Evolutionary conservation across 2,888 invertebrate genomes (phyloP).

Genomic region (Blera fallax): DNA sequence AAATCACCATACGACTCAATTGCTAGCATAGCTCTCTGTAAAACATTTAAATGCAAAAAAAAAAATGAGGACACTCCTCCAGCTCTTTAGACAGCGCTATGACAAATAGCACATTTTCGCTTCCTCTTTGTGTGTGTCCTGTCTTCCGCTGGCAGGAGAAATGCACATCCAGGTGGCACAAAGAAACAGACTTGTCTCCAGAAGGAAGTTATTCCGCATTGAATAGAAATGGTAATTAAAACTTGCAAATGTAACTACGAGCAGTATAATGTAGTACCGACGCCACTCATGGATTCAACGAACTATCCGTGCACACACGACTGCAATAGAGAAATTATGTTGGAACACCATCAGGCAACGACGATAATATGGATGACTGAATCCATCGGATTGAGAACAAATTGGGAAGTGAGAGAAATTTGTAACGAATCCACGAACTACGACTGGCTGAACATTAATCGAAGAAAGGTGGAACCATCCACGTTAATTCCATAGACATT

Average conservation of each 20-base stretch:
- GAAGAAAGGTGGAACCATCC: conserved; percentile 2
- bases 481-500: conserved; percentile 35
- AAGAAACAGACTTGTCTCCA: conserved; percentile 12
- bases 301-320: background rate
- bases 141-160: background rate
- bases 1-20: background rate
- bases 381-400: conserved; percentile 21
- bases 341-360: background rate
- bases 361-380: conserved; percentile 25
- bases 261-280: conserved; percentile 13
- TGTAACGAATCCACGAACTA: conserved; percentile 33
- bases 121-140: background rate
- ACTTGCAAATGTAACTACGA: conserved; percentile 48
- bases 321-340: background rate
- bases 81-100: conserved; percentile 20
- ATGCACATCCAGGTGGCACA: conserved; percentile 41
- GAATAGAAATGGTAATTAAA: conserved; percentile 60
- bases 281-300: conserved; percentile 37
- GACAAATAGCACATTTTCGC: conserved; percentile 57
- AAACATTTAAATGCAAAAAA: background rate
- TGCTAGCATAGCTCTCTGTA: background rate
- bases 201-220: conserved; percentile 43
- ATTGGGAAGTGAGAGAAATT: conserved; percentile 12
- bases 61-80: conserved; percentile 35
- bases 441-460: conserved; percentile 4